Percentiles rank a stretch among this genome's conserved stretches.
phyloP scores from a whole-genome alignment of 2,797 vertebrate genomes.

The Thamnophis elegans region DNA sequence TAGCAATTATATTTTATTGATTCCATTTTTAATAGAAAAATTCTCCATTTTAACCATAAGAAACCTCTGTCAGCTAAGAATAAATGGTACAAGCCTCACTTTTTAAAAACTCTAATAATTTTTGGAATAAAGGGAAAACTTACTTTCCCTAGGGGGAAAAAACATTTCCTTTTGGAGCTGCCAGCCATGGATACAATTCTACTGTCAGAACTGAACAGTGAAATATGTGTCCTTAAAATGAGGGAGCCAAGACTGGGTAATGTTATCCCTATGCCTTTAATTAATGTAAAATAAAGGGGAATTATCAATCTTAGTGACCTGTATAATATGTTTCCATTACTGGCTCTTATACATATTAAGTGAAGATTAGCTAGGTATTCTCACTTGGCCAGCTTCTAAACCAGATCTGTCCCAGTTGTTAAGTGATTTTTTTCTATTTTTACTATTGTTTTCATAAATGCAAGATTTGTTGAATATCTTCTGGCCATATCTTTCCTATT shows the following conservation, averaged over 20 bases:
- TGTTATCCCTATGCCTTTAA: not conserved
- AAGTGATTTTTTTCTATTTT: not conserved
- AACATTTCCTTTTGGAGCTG: not conserved
- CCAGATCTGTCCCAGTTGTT: not conserved
- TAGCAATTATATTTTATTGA: constrained; percentile 9
- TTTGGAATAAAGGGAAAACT: not conserved
- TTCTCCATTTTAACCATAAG: not conserved
- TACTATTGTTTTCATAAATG: not conserved
- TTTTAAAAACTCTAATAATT: not conserved
- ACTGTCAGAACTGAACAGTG: not conserved
- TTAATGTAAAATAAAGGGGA: not conserved
- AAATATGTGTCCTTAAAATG: not conserved
- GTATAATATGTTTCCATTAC: not conserved
- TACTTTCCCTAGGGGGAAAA: not conserved
- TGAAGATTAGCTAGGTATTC: not conserved
- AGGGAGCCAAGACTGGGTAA: not conserved
- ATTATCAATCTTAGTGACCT: not conserved
- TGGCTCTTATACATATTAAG: not conserved
- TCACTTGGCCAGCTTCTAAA: not conserved
- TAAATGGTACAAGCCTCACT: not conserved
- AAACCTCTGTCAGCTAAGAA: not conserved
- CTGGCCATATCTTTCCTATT: not conserved
- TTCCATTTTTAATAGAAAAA: not conserved
- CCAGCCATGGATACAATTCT: not conserved
- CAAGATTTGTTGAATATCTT: not conserved